Conservation (phyloP, 2,797 vertebrate species). For the Alexandromys oeconomus region DNA sequence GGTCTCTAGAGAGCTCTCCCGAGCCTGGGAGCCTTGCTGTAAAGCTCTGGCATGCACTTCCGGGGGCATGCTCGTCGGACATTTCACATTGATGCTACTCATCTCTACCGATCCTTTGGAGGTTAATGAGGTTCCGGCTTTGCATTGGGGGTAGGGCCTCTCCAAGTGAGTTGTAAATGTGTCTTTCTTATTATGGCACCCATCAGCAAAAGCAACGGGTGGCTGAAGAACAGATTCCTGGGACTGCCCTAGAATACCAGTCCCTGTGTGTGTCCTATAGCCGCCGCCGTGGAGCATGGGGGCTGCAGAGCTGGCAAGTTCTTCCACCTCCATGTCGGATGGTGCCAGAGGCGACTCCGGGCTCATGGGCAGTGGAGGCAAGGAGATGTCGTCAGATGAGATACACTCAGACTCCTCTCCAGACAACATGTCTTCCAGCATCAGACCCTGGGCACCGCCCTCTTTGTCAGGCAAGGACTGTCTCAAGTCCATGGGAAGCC, state of each 20-base stretch:
- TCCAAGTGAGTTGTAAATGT: conserved; percentile 85
- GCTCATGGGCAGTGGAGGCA: conserved; percentile 94
- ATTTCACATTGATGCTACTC: conserved; percentile 82
- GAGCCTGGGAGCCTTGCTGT: conserved; percentile 83
- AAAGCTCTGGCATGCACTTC: conserved; percentile 87
- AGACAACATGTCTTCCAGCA: conserved; percentile 89
- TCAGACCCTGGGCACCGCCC: conserved; percentile 85
- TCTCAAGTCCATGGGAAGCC: conserved; percentile 82
- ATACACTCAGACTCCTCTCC: conserved; percentile 94
- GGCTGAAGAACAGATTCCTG: conserved; percentile 80
- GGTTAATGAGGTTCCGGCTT: conserved; percentile 87
- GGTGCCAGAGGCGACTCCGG: conserved; percentile 92
- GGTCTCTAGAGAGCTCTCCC: conserved; percentile 85
- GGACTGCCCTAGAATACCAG: conserved; percentile 73
- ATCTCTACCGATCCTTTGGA: conserved; percentile 85
- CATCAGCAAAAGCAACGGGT: conserved; percentile 84
- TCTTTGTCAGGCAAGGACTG: conserved; percentile 81
- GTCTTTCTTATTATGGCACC: conserved; percentile 79
- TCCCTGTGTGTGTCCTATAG: conserved; percentile 86
- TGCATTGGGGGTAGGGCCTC: conserved; percentile 84
- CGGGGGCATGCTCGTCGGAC: conserved; percentile 81
- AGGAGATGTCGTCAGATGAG: conserved; percentile 95
- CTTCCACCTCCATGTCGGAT: conserved; percentile 93
- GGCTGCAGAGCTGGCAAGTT: conserved; percentile 88
- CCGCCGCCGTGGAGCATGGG: conserved; percentile 87